These are phyloP conservation scores for Ceratosolen fusciceps DNA, from an alignment of 1,140 invertebrate species.

Conservation along the genomic window DNA sequence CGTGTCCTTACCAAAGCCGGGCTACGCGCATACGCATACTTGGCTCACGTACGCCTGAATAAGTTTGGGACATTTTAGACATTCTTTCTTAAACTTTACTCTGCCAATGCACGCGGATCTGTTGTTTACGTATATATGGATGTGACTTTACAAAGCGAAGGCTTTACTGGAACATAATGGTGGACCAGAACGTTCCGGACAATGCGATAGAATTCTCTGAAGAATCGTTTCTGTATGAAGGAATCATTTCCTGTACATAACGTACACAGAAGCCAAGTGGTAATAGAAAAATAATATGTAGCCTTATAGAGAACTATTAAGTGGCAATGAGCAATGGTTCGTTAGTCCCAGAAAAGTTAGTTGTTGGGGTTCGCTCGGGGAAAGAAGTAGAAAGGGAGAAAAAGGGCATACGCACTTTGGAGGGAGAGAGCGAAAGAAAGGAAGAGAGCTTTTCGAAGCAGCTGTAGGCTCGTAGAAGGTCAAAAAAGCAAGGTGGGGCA, in stretches of 20 bases:
- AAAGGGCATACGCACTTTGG: constrained; percentile 23
- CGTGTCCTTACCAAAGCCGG: too few relatives aligned
- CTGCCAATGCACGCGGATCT: too few relatives aligned
- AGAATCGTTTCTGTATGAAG: too few relatives aligned
- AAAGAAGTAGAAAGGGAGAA: constrained; percentile 39
- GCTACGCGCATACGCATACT: too few relatives aligned
- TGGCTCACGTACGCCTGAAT: too few relatives aligned
- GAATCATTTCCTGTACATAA: background rate
- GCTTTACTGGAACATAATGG: too few relatives aligned
- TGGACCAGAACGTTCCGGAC: too few relatives aligned
- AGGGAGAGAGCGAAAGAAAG: constrained; percentile 6
- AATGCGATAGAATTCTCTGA: too few relatives aligned
- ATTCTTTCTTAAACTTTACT: too few relatives aligned
- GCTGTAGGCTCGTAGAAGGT: constrained; percentile 50
- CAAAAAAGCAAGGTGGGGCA: constrained; percentile 12
- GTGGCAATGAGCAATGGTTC: constrained; percentile 65
- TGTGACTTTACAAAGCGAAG: too few relatives aligned
- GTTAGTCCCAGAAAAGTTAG: constrained; percentile 67
- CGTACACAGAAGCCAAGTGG: constrained; percentile 48
- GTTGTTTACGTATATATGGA: too few relatives aligned
- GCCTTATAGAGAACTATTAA: constrained; percentile 54
- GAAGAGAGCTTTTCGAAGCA: constrained; percentile 54
- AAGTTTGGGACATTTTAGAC: too few relatives aligned
- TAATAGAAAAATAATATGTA: constrained; percentile 52
- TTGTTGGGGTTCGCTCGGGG: constrained; percentile 60